Base-by-base conservation (phyloP, 1,140 invertebrate genomes). In the Drosophila guanche region DNA sequence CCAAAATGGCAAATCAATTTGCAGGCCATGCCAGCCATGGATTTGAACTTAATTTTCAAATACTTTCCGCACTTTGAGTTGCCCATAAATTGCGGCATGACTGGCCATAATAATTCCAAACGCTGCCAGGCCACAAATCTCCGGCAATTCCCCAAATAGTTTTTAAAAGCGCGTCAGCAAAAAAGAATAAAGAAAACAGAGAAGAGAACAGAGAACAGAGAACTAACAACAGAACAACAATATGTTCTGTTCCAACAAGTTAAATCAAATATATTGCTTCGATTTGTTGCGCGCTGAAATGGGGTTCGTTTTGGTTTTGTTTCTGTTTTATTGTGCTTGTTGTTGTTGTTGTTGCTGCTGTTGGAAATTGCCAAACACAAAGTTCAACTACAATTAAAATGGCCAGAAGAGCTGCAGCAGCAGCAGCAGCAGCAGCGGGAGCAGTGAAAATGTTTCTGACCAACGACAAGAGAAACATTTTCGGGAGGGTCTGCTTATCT, bases 251-350 rank as follows among this genome's bases (percentile, higher is more conserved):
- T 75, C 81, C 71, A 86, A 86, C 81, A 86, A 86, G 81, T 86
- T 86, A 86, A 86, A 86, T 86, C 81, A 86, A 88, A 86, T 86
- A 86, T 78, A 86, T 86, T 56, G 78, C 77, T 67, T 73, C 68
- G 63, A 72, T 65, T 68, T 77, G 58, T 50, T 48, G 68, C 45
- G 33, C 20, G 16, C 6, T 77, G 73, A 47, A 61, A 70, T 78
- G 76, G 76, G 48, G 51, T 37, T 37, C 33, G 29, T 8, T 57
- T 67, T 55, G 65, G 59, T 55, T 71, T 52, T 56, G 68, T 8
- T 45, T 56, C 3, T 58, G 33, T 53, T 67, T 20, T 43, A 55
- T 63, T 61, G 50, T 41, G 37, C 8, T 37, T 37, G 8, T 12
- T 43, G 50, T 41, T 41, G n/a, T 37, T 37, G 8, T 12, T 43